Evolutionary conservation across 1,140 invertebrate species (phyloP), one percentile per base, ranked within the genome.

Genomic region (Dolichoris vasculosae): DNA sequence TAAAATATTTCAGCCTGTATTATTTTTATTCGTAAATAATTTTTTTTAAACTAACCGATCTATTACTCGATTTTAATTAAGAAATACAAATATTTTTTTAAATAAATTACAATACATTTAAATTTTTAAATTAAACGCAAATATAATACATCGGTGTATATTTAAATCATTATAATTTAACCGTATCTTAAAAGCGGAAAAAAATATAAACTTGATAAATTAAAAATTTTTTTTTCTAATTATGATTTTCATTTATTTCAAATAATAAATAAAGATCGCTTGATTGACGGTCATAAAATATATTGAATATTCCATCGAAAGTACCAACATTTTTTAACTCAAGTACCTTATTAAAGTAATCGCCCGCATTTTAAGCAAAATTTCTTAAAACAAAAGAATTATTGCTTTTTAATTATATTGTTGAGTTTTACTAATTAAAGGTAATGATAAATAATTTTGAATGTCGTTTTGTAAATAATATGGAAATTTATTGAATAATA

Each of bases 191-290:
- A 69, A 48, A 81, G 43, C 35, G 20, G 69, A n/a, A 43, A 35
- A 81, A 81, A 69, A 69, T 35, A 11, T 55, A 32, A 67, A 43
- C 63, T 43, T n/a, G 30, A 40, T 73, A 11, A 7, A 69, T 73
- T 82, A 55, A 38, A 75, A 75, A 43, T 48, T 59, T 46, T 83
- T 71, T 75, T 59, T 75, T 83, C 71, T 75, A 59, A 83, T 83
- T 83, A 35, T 51, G 40, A 82, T 51, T 71, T 82, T 82, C 51
- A 73, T 9, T 82, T 75, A 82, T 38, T 26, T 46, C 26, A 4
- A 51, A 71, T 75, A 26, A 20, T 17, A 73, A 73, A 82, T 73
- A 82, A 59, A 35, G 38, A 55, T 23, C 32, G 15, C 23, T 43
- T 75, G 71, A 83, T 75, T 75, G 43, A 46, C 59, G 3, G 0